Percentiles rank a stretch among this genome's conserved stretches.
phyloP scores from a whole-genome alignment of 1,140 invertebrate genomes.

The Ips typographus region DNA sequence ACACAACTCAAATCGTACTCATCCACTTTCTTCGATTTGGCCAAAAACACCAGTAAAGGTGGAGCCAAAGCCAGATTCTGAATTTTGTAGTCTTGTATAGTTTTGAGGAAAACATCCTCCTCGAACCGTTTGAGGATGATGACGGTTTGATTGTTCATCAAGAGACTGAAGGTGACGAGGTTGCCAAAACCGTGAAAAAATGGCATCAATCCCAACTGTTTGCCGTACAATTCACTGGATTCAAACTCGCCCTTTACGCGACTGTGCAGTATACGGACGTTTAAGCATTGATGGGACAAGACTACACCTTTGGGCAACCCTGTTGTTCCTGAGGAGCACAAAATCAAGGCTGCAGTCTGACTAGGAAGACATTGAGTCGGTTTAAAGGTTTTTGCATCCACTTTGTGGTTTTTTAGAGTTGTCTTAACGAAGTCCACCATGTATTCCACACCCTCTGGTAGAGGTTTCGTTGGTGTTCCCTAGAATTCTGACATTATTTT shows the following conservation, averaged over 20 bases:
- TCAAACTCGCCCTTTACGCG: neutral
- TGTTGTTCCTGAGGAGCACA: slow-evolving; percentile 67
- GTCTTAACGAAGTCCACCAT: slow-evolving; percentile 34
- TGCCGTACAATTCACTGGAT: neutral
- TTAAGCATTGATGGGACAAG: slow-evolving; percentile 64
- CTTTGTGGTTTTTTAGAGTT: slow-evolving; percentile 8
- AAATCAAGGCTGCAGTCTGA: slow-evolving; percentile 49
- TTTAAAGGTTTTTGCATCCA: slow-evolving; percentile 20
- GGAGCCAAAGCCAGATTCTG: slow-evolving; percentile 56
- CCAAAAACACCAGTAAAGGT: slow-evolving; percentile 59
- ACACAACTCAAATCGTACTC: slow-evolving; percentile 54
- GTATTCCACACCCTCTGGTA: slow-evolving; percentile 14
- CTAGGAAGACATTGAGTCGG: slow-evolving; percentile 29
- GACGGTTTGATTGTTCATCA: slow-evolving; percentile 32
- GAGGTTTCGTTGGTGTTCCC: neutral
- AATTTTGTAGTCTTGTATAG: slow-evolving; percentile 59
- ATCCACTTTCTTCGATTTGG: slow-evolving; percentile 54
- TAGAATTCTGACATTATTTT: neutral
- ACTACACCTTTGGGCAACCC: slow-evolving; percentile 78
- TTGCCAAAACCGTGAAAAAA: slow-evolving; percentile 45
- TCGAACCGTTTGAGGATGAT: slow-evolving; percentile 59
- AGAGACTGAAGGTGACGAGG: slow-evolving; percentile 19
- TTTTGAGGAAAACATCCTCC: slow-evolving; percentile 59
- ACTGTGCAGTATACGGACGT: neutral
- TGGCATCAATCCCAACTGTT: slow-evolving; percentile 40